Evolutionary conservation across 2,797 vertebrate genomes (phyloP).

Genomic region (Moxostoma hubbsi): DNA sequence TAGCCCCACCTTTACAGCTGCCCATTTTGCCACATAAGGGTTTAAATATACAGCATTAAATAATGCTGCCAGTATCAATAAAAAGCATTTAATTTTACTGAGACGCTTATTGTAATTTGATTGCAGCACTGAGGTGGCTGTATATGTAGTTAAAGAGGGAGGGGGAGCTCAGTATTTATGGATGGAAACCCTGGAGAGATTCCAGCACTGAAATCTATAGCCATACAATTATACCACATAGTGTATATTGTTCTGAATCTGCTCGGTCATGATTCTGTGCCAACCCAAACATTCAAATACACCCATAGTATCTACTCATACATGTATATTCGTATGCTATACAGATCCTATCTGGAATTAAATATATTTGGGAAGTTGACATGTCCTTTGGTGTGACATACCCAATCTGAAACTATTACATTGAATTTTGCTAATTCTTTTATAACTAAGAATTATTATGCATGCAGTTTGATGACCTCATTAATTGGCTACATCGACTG

Average conservation of each 20-base stretch:
- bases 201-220: conserved; percentile 61
- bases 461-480: too few species aligned
- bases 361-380: too few species aligned
- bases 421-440: too few species aligned
- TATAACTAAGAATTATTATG: too few species aligned
- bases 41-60: conserved; percentile 55
- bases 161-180: conserved; percentile 56
- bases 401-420: too few species aligned
- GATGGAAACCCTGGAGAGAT: conserved; percentile 61
- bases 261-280: neutral
- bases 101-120: conserved; percentile 67
- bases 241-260: conserved; percentile 56
- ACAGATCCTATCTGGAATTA: too few species aligned
- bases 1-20: conserved; percentile 61
- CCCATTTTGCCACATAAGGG: conserved; percentile 43
- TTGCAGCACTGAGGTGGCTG: conserved; percentile 67
- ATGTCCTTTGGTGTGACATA: too few species aligned
- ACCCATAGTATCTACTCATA: too few species aligned
- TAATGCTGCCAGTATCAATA: conserved; percentile 64
- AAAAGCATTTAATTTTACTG: conserved; percentile 65
- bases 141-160: conserved; percentile 57
- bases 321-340: too few species aligned
- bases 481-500: too few species aligned
- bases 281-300: too few species aligned
- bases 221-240: conserved; percentile 58